Evolutionary conservation across 1,140 invertebrate species (phyloP).

Genomic region (Hypsibius dujardini): DNA sequence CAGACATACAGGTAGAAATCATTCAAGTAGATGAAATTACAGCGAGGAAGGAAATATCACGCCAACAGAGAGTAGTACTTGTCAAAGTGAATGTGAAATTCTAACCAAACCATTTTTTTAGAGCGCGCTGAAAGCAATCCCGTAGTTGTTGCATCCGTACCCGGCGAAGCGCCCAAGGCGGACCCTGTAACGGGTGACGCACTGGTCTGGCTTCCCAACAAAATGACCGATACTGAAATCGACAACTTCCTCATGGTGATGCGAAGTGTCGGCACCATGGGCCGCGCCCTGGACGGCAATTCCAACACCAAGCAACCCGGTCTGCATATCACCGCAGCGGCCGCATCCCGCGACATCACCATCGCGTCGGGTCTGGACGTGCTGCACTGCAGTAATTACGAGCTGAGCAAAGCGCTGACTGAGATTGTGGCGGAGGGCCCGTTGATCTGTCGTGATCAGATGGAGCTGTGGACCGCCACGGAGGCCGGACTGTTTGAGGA

Average conservation of each 20-base stretch:
- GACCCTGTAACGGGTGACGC: slow-evolving; percentile 45
- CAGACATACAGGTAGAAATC: background rate
- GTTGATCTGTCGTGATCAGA: slow-evolving; percentile 91
- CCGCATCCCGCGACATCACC: slow-evolving; percentile 92
- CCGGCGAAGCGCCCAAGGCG: slow-evolving; percentile 16
- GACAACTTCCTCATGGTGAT: slow-evolving; percentile 89
- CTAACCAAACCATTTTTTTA: too few relatives aligned
- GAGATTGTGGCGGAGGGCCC: slow-evolving; percentile 89
- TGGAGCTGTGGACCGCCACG: slow-evolving; percentile 99
- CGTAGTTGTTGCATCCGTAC: slow-evolving; percentile 14
- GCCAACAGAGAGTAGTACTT: too few relatives aligned
- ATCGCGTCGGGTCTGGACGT: slow-evolving; percentile 94
- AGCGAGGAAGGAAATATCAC: too few relatives aligned
- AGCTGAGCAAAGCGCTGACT: slow-evolving; percentile 71
- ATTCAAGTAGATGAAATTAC: slow-evolving; percentile 18
- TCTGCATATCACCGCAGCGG: slow-evolving; percentile 93
- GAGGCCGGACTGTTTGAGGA: slow-evolving; percentile 99
- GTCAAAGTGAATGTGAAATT: too few relatives aligned
- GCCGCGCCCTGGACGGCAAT: slow-evolving; percentile 88
- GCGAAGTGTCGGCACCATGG: slow-evolving; percentile 90
- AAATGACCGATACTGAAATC: slow-evolving; percentile 84
- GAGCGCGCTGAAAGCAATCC: too few relatives aligned
- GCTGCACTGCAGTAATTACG: slow-evolving; percentile 75
- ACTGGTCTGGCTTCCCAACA: slow-evolving; percentile 77
- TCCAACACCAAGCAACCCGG: slow-evolving; percentile 94